phyloP scores from a whole-genome alignment of 2,113 vertebrate genomes.

The Rhinolophus ferrumequinum region DNA sequence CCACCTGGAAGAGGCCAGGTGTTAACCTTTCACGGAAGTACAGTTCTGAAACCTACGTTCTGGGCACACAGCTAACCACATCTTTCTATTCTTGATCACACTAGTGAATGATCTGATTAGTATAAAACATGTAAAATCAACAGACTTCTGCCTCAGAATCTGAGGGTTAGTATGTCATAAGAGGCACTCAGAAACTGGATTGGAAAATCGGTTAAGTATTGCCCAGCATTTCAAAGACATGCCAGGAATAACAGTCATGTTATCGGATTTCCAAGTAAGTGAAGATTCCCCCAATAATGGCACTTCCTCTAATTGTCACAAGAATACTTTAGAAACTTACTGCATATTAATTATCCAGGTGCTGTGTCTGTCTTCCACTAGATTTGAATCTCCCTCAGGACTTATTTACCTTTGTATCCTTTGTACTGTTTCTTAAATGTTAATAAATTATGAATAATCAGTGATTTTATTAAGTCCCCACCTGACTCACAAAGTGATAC shows the following conservation, averaged over 20 bases:
- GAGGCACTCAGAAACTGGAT: not conserved
- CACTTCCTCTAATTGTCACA: not conserved
- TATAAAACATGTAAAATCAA: not conserved
- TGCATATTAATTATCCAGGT: rapidly evolving
- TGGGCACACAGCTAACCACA: not conserved
- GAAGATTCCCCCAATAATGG: rapidly evolving
- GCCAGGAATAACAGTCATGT: not conserved
- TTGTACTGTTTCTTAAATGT: not conserved
- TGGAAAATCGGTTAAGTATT: rapidly evolving
- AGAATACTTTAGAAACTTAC: not conserved
- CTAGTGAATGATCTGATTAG: not conserved
- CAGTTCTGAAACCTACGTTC: not conserved
- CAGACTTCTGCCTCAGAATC: not conserved
- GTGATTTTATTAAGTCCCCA: not conserved
- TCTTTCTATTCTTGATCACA: not conserved
- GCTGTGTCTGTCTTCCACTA: not conserved
- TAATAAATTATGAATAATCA: not conserved
- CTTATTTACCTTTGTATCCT: not conserved
- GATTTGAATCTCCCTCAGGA: not conserved
- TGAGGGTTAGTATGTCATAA: rapidly evolving
- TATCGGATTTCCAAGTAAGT: not conserved
- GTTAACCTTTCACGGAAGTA: not conserved
- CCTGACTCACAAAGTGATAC: not conserved
- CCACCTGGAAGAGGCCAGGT: not conserved
- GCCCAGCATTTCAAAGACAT: not conserved